Percentiles rank a stretch among this genome's conserved stretches.
Conservation (phyloP, 2,797 vertebrate species). For the Melanotaenia maccullochi region DNA sequence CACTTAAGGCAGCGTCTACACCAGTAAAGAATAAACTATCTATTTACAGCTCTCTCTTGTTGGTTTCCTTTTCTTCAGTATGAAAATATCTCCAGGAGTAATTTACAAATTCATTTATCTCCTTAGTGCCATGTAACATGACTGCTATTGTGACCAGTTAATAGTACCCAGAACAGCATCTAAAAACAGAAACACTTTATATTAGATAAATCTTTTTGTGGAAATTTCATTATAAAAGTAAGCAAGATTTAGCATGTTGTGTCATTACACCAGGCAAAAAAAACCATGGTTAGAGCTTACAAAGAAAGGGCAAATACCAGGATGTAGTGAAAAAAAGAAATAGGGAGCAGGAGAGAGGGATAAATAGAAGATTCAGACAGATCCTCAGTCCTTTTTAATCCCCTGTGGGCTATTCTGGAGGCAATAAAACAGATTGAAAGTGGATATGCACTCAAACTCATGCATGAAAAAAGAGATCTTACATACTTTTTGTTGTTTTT, state of each 20-base stretch:
- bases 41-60: neutral
- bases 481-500: neutral
- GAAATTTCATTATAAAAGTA: constrained; percentile 45
- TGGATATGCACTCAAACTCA: constrained; percentile 23
- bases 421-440: constrained; percentile 59
- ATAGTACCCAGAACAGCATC: neutral
- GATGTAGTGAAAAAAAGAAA: constrained; percentile 25
- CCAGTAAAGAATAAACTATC: neutral
- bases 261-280: constrained; percentile 22
- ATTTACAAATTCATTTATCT: neutral
- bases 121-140: neutral
- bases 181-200: constrained; percentile 26
- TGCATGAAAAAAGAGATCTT: constrained; percentile 16
- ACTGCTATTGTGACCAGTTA: neutral
- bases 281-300: constrained; percentile 41
- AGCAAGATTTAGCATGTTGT: constrained; percentile 41
- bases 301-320: constrained; percentile 18
- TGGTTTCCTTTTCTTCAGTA: neutral
- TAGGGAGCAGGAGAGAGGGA: constrained; percentile 34
- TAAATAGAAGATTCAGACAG: constrained; percentile 65
- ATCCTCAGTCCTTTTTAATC: constrained; percentile 66
- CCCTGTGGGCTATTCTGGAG: constrained; percentile 49
- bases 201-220: constrained; percentile 29
- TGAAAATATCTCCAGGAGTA: neutral
- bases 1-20: neutral